Evolutionary conservation across 2,888 invertebrate genomes (phyloP).

Genomic region (Microctonus hyperodae): DNA sequence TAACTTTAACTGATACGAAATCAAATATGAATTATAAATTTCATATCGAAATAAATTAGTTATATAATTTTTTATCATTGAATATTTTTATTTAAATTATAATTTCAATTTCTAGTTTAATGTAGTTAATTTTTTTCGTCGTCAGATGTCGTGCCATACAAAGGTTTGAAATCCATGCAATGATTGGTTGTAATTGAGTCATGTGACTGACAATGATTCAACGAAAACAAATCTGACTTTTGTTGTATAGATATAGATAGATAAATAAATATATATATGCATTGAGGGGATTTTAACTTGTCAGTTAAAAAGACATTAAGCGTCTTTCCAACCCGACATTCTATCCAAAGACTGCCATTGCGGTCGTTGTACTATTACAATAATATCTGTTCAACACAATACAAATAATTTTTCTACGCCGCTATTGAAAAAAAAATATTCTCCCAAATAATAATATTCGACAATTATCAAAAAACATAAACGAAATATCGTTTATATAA

Average conservation of each 20-base stretch:
- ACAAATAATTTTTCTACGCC: background rate
- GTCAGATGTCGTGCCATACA: no score
- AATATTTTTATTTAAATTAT: no score
- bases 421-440: background rate
- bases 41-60: no score
- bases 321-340: background rate
- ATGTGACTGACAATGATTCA: constrained; percentile 26
- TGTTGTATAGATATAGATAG: background rate
- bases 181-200: constrained; percentile 12
- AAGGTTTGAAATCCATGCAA: constrained; percentile 18
- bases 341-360: background rate
- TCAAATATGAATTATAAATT: no score
- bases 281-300: no score
- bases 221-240: constrained; percentile 19
- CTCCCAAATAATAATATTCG: background rate
- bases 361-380: background rate
- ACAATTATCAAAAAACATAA: background rate
- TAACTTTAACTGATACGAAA: no score
- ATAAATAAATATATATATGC: no score
- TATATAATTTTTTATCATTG: no score
- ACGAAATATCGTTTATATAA: background rate
- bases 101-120: no score
- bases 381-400: background rate
- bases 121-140: no score
- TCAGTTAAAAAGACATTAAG: no score